Percentiles rank a stretch among this genome's conserved stretches.
Conservation (phyloP, 2,888 invertebrate genomes). For the Lepas anatifera region DNA sequence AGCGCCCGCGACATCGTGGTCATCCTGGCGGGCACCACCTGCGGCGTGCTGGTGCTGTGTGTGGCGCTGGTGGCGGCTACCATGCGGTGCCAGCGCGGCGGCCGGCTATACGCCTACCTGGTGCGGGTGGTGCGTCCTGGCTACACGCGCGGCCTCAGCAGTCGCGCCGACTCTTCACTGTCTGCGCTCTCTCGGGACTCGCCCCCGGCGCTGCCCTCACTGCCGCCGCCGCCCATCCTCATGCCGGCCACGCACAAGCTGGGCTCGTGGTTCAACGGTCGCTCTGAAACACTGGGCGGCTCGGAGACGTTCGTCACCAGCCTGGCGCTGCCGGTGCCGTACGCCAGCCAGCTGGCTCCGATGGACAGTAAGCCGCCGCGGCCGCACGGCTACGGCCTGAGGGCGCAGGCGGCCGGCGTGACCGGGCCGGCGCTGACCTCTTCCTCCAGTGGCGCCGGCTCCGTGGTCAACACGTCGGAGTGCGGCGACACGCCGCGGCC, state of each 20-base stretch:
- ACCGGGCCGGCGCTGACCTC: background rate
- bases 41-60: background rate
- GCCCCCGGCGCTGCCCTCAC: background rate
- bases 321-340: constrained; percentile 4
- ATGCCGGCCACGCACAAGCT: background rate
- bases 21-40: background rate
- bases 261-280: constrained; percentile 7
- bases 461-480: background rate
- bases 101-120: background rate
- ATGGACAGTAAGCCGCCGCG: background rate
- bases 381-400: background rate
- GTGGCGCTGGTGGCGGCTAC: background rate
- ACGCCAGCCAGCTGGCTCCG: background rate
- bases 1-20: background rate
- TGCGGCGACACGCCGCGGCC: background rate
- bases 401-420: background rate
- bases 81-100: background rate
- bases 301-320: background rate
- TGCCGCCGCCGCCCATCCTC: background rate
- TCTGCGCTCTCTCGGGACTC: background rate
- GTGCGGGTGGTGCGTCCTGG: background rate
- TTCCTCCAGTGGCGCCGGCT: background rate
- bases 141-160: background rate
- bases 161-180: background rate
- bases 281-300: background rate